Evolutionary conservation across 2,113 vertebrate genomes (phyloP).

Genomic region (Gymnorhina tibicen): DNA sequence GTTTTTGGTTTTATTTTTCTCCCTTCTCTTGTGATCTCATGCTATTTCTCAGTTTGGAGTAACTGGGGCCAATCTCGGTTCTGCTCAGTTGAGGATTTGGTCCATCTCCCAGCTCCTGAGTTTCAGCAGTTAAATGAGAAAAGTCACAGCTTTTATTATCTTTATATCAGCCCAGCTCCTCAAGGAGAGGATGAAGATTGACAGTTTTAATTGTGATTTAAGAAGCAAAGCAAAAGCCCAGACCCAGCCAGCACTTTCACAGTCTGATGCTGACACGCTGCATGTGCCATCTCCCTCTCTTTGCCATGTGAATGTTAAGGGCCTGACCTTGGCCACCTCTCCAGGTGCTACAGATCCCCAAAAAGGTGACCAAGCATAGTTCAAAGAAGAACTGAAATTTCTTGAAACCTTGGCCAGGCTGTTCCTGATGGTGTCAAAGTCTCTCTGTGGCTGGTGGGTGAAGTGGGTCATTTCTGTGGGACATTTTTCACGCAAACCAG

Average conservation of each 20-base stretch:
- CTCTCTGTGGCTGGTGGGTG: background rate
- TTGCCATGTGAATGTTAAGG: background rate
- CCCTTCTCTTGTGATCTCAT: background rate
- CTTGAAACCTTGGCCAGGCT: background rate
- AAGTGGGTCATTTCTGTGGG: background rate
- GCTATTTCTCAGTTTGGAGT: background rate
- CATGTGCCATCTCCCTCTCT: background rate
- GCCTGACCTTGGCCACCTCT: background rate
- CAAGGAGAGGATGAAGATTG: background rate
- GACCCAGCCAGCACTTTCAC: background rate
- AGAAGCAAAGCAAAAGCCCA: background rate
- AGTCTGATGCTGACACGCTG: background rate
- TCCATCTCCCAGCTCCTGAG: background rate
- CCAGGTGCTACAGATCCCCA: background rate
- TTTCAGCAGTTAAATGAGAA: background rate
- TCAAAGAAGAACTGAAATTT: background rate
- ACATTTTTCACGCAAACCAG: background rate
- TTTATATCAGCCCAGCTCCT: background rate
- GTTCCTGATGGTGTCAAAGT: background rate
- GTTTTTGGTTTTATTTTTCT: background rate
- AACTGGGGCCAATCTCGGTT: rapidly evolving
- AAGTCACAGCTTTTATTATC: background rate
- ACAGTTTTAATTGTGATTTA: background rate
- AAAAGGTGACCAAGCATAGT: background rate
- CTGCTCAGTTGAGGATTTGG: background rate